phyloP scores from a whole-genome alignment of 2,888 invertebrate genomes.

The Diarsia mendica region DNA sequence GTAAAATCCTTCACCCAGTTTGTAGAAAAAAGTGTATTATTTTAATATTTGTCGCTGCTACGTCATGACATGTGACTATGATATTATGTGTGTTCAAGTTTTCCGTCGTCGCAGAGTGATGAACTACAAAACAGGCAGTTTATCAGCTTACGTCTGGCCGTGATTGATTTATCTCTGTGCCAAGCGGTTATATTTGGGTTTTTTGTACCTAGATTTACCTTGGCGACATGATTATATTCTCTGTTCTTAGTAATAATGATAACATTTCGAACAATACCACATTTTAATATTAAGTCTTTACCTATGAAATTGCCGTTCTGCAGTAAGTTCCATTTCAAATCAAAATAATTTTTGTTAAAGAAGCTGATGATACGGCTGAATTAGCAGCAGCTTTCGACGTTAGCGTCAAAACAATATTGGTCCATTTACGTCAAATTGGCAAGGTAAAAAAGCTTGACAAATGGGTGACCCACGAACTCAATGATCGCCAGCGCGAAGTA shows the following conservation, averaged over 20 bases:
- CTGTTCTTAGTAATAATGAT: constrained; percentile 31
- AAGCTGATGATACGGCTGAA: too few species aligned
- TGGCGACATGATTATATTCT: constrained; percentile 58
- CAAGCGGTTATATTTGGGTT: constrained; percentile 71
- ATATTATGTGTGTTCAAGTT: constrained; percentile 69
- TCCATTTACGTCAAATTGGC: too few species aligned
- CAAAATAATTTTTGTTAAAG: too few species aligned
- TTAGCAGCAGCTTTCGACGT: too few species aligned
- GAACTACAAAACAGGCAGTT: constrained; percentile 75
- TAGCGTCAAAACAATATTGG: too few species aligned
- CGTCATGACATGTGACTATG: constrained; percentile 84
- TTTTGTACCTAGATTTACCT: constrained; percentile 55
- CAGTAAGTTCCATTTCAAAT: too few species aligned
- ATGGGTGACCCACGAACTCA: too few species aligned
- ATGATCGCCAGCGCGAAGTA: too few species aligned
- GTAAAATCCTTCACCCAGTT: constrained; percentile 74
- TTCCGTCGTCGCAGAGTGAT: constrained; percentile 71
- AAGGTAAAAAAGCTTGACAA: too few species aligned
- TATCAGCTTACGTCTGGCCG: constrained; percentile 78
- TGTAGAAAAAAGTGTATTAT: constrained; percentile 66
- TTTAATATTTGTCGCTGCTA: constrained; percentile 74
- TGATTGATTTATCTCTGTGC: constrained; percentile 87
- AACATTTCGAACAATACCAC: constrained; percentile 2
- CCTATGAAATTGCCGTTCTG: too few species aligned
- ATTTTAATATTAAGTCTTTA: constrained; percentile 2